Evolutionary conservation across 1,140 invertebrate species (phyloP).

Genomic region (Ptiloglossa arizonensis): DNA sequence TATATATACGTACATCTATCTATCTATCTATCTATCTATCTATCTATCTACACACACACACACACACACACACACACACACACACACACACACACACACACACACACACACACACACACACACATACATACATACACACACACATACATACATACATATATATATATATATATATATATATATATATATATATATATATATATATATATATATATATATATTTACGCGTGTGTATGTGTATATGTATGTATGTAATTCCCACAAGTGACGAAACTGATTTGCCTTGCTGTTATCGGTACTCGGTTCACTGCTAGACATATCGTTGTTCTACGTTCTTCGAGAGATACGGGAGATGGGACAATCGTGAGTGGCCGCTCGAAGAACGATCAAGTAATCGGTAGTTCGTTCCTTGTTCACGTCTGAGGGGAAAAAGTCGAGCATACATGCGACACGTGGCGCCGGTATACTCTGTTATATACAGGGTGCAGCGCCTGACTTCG

Average conservation of each 20-base stretch:
- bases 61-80: no score
- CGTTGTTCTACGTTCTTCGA: constrained; percentile 25
- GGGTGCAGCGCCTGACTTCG: not conserved
- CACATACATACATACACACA: no score
- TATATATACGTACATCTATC: no score
- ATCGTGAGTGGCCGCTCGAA: constrained; percentile 15
- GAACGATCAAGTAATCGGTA: constrained; percentile 50
- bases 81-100: no score
- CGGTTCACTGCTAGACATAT: constrained; percentile 40
- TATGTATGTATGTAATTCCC: not conserved
- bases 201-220: no score
- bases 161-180: no score
- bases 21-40: no score
- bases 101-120: no score
- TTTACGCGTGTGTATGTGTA: not conserved
- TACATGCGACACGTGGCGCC: not conserved
- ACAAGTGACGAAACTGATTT: not conserved
- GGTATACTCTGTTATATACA: constrained; percentile 6
- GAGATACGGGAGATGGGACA: not conserved
- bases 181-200: no score
- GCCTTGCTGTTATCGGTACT: constrained; percentile 32
- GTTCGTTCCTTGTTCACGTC: constrained; percentile 60
- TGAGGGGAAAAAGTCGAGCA: constrained; percentile 25
- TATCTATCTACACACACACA: no score
- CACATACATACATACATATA: no score